Evolutionary conservation across 2,113 vertebrate genomes (phyloP).

Genomic region (Phylloscopus trochiloides): DNA sequence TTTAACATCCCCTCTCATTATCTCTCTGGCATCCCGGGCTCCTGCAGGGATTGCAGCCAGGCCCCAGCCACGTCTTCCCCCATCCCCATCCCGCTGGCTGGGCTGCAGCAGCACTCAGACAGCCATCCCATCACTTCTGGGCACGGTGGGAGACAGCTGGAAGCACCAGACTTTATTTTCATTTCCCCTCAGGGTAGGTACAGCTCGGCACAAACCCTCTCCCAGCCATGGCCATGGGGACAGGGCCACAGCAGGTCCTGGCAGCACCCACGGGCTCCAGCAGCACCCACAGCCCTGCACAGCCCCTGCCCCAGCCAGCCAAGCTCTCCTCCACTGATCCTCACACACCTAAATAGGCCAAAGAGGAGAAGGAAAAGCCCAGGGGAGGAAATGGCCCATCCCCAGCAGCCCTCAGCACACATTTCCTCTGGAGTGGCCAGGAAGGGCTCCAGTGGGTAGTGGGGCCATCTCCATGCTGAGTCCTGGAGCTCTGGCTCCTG

Average conservation of each 20-base stretch:
- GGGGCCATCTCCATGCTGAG: accelerated
- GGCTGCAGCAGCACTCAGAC: not conserved
- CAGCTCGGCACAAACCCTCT: accelerated
- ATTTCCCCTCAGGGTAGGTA: not conserved
- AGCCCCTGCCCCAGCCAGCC: accelerated
- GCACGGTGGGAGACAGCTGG: accelerated
- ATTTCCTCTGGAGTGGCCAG: not conserved
- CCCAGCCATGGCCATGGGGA: accelerated
- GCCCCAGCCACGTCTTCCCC: not conserved
- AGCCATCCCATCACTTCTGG: not conserved
- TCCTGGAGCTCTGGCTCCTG: not conserved
- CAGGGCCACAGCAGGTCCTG: accelerated
- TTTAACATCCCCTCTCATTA: slow-evolving; percentile 66
- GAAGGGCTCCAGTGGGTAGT: accelerated
- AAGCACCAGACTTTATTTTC: not conserved
- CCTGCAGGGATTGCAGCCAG: slow-evolving; percentile 51
- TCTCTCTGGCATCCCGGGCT: slow-evolving; percentile 58
- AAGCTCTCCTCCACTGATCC: not conserved
- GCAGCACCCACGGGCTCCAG: not conserved
- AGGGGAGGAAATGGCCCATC: not conserved
- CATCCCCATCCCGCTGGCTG: not conserved
- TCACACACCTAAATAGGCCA: not conserved
- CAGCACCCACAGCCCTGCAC: not conserved
- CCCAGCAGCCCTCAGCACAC: not conserved
- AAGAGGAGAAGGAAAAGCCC: not conserved